A percentile compares a stretch with the other conserved stretches of the same genome.
phyloP scores from a whole-genome alignment of 1,140 invertebrate species.

The Notospermus geniculatus region DNA sequence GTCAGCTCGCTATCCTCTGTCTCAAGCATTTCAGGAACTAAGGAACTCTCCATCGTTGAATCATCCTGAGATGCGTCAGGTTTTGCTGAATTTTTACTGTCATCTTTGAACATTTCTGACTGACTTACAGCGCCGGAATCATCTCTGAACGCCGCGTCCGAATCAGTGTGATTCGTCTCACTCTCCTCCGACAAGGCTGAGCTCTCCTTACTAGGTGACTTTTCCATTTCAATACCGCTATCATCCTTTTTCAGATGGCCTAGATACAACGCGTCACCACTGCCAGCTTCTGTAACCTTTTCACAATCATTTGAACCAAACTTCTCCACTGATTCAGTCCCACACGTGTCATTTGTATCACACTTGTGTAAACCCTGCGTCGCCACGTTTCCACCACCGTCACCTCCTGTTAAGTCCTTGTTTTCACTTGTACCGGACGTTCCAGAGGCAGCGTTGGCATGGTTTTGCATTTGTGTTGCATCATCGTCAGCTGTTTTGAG shows the following conservation, averaged over 20 bases:
- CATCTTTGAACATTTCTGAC: no score
- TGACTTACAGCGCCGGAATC: background rate
- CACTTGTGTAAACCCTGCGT: conserved; percentile 12
- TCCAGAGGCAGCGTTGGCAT: conserved; percentile 12
- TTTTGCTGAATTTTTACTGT: background rate
- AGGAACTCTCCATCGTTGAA: background rate
- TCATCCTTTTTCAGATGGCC: conserved; percentile 48
- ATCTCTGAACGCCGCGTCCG: background rate
- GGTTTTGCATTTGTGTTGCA: conserved; percentile 3
- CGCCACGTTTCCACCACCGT: conserved; percentile 10
- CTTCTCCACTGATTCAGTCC: conserved; percentile 9
- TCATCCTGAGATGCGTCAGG: background rate
- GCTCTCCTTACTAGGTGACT: conserved; percentile 29
- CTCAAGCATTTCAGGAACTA: no score
- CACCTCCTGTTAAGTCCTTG: conserved; percentile 1
- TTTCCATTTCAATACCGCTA: conserved; percentile 50
- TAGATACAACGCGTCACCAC: background rate
- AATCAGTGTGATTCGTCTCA: background rate
- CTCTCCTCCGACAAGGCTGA: background rate
- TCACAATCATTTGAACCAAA: conserved; percentile 11
- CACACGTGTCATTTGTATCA: conserved; percentile 13
- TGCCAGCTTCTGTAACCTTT: no score
- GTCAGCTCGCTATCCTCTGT: background rate
- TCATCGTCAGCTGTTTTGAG: background rate
- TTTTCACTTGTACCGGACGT: conserved; percentile 9